These are phyloP conservation scores for Heterocephalus glaber DNA, from an alignment of 2,113 vertebrate species.

Conservation along the genomic window DNA sequence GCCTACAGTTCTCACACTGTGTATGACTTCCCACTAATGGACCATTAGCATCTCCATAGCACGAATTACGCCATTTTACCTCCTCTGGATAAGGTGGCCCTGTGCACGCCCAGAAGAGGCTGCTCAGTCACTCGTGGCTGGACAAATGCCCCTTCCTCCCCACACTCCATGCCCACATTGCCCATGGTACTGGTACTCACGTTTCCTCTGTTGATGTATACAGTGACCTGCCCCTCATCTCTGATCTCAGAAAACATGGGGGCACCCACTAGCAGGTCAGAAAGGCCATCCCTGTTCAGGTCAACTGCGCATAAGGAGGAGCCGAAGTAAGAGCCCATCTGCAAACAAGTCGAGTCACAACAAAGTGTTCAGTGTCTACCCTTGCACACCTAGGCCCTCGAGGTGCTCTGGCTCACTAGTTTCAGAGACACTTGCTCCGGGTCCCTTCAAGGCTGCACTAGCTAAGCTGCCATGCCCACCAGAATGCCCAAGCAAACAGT, in stretches of 20 bases:
- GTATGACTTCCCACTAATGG: neutral
- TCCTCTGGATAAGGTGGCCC: neutral
- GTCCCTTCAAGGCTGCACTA: neutral
- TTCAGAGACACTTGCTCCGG: neutral
- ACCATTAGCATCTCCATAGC: neutral
- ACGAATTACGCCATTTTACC: neutral
- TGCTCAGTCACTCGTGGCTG: rapidly evolving
- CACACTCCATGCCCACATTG: rapidly evolving
- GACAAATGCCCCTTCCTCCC: neutral
- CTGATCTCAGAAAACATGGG: conserved; percentile 97
- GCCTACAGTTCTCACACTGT: neutral
- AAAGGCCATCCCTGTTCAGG: conserved; percentile 96
- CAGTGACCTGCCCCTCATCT: conserved; percentile 97
- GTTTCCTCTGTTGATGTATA: conserved; percentile 97
- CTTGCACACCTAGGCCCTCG: conserved; percentile 67
- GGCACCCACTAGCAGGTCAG: conserved; percentile 97
- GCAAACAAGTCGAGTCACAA: conserved; percentile 94
- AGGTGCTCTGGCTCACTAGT: neutral
- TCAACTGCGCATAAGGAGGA: conserved; percentile 99
- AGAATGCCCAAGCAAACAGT: rapidly evolving
- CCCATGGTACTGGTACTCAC: conserved; percentile 91
- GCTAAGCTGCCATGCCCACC: neutral
- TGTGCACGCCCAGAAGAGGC: rapidly evolving
- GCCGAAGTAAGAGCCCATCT: conserved; percentile 99
- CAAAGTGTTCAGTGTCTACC: conserved; percentile 91